These are phyloP conservation scores for Nephrotoma appendiculata DNA, from an alignment of 2,888 invertebrate genomes.

Conservation along the genomic window DNA sequence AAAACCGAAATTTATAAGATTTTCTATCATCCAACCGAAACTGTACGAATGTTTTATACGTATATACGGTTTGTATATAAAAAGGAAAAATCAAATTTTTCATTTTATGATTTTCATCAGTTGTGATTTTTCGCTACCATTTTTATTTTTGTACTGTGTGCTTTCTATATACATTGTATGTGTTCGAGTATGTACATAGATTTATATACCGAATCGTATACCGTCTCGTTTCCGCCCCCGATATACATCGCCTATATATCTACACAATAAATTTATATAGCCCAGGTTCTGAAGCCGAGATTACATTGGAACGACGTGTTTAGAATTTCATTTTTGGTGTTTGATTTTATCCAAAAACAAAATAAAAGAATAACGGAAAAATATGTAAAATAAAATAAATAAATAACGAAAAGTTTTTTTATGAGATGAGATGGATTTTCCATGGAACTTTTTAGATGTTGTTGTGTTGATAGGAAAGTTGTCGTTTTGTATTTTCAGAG, in stretches of 20 bases:
- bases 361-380: neutral
- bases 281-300: conserved; percentile 1
- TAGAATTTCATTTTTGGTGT: conserved; percentile 1
- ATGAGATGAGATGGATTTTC: neutral
- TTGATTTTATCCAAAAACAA: neutral
- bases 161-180: neutral
- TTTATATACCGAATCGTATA: neutral
- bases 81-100: neutral
- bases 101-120: neutral
- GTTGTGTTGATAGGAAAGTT: neutral
- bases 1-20: neutral
- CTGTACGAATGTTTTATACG: neutral
- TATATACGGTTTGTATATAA: neutral
- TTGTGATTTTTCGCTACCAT: neutral
- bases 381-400: neutral
- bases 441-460: neutral
- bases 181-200: neutral
- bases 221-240: neutral
- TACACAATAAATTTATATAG: neutral
- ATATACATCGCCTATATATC: neutral
- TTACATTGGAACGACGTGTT: conserved; percentile 2
- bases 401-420: neutral
- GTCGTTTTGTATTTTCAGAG: neutral
- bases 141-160: neutral
- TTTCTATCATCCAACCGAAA: neutral